Conservation (phyloP, 2,113 vertebrate genomes). For the Psophia crepitans region DNA sequence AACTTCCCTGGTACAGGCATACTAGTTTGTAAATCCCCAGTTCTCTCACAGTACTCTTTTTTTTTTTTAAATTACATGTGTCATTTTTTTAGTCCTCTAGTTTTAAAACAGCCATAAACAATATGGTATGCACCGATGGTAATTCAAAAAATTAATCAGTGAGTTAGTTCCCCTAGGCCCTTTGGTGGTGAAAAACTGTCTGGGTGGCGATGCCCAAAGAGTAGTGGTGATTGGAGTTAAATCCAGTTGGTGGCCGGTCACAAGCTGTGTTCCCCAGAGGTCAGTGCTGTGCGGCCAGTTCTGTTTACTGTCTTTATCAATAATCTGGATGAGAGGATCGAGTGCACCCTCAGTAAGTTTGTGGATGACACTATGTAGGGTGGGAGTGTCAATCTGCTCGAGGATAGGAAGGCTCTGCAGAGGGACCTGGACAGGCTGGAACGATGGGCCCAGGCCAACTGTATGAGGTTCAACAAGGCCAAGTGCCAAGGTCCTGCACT, state of each 20-base stretch:
- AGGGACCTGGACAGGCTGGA: background rate
- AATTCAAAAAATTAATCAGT: background rate
- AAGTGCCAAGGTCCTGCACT: fast-evolving
- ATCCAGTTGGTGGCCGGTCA: fast-evolving
- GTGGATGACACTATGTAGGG: background rate
- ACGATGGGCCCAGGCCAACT: fast-evolving
- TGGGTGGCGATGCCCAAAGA: background rate
- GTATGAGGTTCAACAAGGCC: fast-evolving
- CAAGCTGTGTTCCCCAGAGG: background rate
- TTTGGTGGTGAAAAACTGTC: background rate
- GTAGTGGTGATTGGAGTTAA: background rate
- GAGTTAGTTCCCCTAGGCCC: background rate
- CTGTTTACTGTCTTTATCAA: background rate
- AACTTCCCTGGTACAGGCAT: background rate
- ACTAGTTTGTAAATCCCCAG: background rate
- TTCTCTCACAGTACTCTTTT: background rate
- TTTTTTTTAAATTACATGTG: background rate
- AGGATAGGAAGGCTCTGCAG: background rate
- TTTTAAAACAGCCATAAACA: background rate
- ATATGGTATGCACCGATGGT: background rate
- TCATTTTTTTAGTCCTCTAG: background rate
- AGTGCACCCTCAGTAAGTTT: background rate
- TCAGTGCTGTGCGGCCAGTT: background rate
- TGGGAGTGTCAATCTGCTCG: background rate
- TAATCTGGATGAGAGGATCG: background rate